Conservation (phyloP, 2,888 invertebrate species). For the Rotaria socialis region DNA sequence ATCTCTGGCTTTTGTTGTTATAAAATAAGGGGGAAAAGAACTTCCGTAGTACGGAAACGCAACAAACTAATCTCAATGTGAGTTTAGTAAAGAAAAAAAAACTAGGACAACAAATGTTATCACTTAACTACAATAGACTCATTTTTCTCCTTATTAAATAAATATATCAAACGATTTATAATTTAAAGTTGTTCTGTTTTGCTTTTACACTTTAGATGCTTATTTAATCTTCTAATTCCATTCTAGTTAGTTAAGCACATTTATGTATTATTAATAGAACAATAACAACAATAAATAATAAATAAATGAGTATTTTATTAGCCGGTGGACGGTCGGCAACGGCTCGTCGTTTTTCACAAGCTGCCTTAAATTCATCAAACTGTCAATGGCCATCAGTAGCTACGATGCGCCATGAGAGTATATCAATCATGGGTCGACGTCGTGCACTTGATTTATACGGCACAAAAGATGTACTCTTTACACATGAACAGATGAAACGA, state of each 20-base stretch:
- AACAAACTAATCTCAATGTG: background rate
- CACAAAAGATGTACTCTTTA: background rate
- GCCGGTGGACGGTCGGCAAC: background rate
- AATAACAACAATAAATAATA: background rate
- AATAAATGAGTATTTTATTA: background rate
- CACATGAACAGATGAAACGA: slow-evolving; percentile 26
- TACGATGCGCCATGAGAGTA: background rate
- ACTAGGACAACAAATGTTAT: background rate
- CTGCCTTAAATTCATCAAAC: background rate
- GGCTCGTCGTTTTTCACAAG: background rate
- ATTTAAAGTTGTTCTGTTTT: background rate
- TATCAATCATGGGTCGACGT: background rate
- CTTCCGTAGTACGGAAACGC: background rate
- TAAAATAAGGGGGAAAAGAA: background rate
- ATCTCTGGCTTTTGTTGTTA: background rate
- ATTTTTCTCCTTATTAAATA: background rate
- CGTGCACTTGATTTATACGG: slow-evolving; percentile 21
- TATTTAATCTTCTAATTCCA: background rate
- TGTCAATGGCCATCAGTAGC: background rate
- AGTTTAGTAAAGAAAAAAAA: background rate
- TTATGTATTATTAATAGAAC: background rate
- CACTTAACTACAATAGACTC: background rate
- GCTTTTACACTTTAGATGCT: background rate
- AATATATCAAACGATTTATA: background rate
- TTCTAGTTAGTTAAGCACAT: background rate